Evolutionary conservation across 2,797 vertebrate genomes (phyloP).

Genomic region (Chrosomus eos): DNA sequence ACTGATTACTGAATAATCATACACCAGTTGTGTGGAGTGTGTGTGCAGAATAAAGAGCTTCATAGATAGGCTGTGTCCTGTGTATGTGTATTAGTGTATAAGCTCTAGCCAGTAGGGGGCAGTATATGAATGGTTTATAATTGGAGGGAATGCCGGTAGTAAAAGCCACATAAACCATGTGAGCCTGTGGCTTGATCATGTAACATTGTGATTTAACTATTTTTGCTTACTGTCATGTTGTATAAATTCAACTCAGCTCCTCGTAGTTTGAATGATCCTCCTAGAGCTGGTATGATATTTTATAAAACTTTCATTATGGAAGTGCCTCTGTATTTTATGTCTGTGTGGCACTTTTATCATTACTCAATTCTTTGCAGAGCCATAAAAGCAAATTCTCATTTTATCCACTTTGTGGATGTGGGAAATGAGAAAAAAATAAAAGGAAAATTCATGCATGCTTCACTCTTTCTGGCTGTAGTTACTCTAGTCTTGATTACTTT

Average conservation of each 20-base stretch:
- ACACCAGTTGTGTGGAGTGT: background rate
- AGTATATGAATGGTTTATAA: slow-evolving; percentile 49
- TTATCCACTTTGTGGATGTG: background rate
- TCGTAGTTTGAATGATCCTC: background rate
- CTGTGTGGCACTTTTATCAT: background rate
- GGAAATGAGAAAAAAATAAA: background rate
- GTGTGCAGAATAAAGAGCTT: background rate
- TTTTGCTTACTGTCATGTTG: background rate
- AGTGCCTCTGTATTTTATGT: background rate
- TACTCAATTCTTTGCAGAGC: background rate
- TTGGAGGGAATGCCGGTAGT: background rate
- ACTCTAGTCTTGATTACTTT: background rate
- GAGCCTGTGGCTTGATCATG: background rate
- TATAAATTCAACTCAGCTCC: background rate
- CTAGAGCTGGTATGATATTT: slow-evolving; percentile 24
- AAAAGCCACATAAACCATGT: background rate
- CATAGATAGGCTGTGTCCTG: background rate
- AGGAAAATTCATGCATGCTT: background rate
- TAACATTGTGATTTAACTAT: background rate
- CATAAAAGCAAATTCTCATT: background rate
- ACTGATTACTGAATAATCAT: background rate
- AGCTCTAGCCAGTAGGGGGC: slow-evolving; percentile 48
- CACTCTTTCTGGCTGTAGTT: background rate
- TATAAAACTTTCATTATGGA: background rate
- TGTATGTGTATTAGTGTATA: background rate